Evolutionary conservation across 1,140 invertebrate genomes (phyloP).

Genomic region (Ruditapes philippinarum): DNA sequence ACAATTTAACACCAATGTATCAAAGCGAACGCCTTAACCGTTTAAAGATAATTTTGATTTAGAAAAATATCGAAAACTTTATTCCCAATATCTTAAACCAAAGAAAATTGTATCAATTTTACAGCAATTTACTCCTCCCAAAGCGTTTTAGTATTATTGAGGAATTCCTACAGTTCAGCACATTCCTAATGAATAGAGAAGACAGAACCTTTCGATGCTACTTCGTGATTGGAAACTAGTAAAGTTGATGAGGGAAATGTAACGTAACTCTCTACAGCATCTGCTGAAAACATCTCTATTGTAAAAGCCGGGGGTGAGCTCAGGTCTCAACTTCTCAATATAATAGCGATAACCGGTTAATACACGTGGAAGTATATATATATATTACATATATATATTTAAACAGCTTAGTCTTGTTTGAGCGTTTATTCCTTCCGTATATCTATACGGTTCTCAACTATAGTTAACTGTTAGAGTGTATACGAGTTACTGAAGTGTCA

Average conservation of each 20-base stretch:
- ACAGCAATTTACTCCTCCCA: neutral
- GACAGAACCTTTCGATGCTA: neutral
- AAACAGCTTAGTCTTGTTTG: neutral
- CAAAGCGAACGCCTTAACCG: neutral
- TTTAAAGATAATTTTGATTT: neutral
- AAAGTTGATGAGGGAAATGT: neutral
- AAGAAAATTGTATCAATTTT: neutral
- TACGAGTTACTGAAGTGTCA: neutral
- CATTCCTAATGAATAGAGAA: constrained; percentile 18
- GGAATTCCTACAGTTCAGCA: constrained; percentile 16
- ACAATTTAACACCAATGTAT: neutral
- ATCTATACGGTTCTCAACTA: no score
- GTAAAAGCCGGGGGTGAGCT: neutral
- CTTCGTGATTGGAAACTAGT: neutral
- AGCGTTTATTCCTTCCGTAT: neutral
- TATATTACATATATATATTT: no score
- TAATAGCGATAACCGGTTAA: constrained; percentile 17
- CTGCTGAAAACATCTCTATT: constrained; percentile 22
- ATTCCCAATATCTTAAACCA: neutral
- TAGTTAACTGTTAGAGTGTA: neutral
- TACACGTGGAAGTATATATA: constrained; percentile 16
- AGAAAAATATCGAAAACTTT: no score
- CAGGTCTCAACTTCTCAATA: constrained; percentile 6
- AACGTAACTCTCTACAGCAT: neutral
- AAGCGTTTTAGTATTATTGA: neutral